Base-by-base conservation (phyloP, 2,888 invertebrate species). In the Criorhina ranunculi region DNA sequence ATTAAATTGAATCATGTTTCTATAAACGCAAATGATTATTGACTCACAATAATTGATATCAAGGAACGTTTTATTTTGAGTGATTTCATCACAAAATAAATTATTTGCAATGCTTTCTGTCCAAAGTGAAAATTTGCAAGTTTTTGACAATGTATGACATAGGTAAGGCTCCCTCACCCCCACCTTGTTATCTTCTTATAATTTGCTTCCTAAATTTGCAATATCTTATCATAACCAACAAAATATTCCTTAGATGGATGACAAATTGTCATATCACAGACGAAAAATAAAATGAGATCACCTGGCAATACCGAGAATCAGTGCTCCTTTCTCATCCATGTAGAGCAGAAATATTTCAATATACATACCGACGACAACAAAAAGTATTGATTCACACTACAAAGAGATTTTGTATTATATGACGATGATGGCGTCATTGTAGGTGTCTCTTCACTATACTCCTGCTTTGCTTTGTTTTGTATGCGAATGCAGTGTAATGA, bases 331-430 rank as follows among this genome's bases (percentile, higher is more conserved):
- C 59, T 44, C 76, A 53, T 40, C 66, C 17, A 67, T 19, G 5
- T 33, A 49, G 60, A 76, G 37, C 37, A 53, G 49, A 60, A 46
- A 55, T 33, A 17, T 57, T 66, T 40, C 31, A 12, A 44, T 59
- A 17, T 59, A 60, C 53, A 72, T 66, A 67, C 53, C n/a, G n/a
- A n/a, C 24, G 4, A 24, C 24, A 31, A 64, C 78, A 42, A 64
- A 83, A 49, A n/a, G n/a, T 73, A 78, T 83, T 83, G 78, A 83
- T 83, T 83, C 67, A 82, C 77, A 77, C 60, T 29, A 67, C 73
- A 67, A 67, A 53, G 70, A 78, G 53, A 53, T 72, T 42, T 24
- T 73, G 51, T 67, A 42, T 67, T 15, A 35, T 44, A 44, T 35
- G 7, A 51, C 35, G 29, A 59, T 29, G 72, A 62, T 78, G 78